A percentile compares a stretch with the other conserved stretches of the same genome.
These are phyloP conservation scores for Nothoprocta pentlandii DNA, from an alignment of 2,113 vertebrate species.

Conservation along the genomic window DNA sequence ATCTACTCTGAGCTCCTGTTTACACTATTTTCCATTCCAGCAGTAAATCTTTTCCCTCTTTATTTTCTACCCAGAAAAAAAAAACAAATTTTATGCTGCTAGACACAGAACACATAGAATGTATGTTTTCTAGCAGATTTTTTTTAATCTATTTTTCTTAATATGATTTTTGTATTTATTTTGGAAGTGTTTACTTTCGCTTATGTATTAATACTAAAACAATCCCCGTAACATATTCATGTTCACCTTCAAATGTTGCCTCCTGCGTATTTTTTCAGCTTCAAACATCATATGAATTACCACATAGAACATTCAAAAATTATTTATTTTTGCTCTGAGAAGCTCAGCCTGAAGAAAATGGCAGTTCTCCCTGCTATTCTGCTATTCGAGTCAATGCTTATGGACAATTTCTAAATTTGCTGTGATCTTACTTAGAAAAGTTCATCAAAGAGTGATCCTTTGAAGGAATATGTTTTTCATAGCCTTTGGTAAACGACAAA, in stretches of 20 bases:
- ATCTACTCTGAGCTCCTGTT: background rate
- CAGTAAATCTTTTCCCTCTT: background rate
- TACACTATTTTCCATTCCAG: background rate
- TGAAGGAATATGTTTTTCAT: conserved; percentile 1
- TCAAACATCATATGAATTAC: background rate
- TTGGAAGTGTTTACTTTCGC: background rate
- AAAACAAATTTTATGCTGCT: background rate
- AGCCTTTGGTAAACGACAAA: background rate
- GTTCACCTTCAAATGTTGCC: background rate
- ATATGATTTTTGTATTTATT: background rate
- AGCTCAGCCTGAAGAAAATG: background rate
- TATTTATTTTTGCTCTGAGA: background rate
- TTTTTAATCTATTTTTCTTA: background rate
- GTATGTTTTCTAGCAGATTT: background rate
- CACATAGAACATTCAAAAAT: background rate
- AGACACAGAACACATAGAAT: background rate
- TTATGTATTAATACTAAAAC: background rate
- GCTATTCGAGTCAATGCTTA: background rate
- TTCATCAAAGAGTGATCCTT: background rate
- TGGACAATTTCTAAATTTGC: background rate
- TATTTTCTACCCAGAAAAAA: background rate
- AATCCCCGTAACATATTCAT: background rate
- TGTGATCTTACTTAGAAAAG: background rate
- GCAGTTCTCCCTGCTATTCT: background rate
- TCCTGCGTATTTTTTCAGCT: background rate